A percentile compares a stretch with the other conserved stretches of the same genome.
These are phyloP conservation scores for Onychomys torridus DNA, from an alignment of 2,797 vertebrate species.

Conservation along the genomic window DNA sequence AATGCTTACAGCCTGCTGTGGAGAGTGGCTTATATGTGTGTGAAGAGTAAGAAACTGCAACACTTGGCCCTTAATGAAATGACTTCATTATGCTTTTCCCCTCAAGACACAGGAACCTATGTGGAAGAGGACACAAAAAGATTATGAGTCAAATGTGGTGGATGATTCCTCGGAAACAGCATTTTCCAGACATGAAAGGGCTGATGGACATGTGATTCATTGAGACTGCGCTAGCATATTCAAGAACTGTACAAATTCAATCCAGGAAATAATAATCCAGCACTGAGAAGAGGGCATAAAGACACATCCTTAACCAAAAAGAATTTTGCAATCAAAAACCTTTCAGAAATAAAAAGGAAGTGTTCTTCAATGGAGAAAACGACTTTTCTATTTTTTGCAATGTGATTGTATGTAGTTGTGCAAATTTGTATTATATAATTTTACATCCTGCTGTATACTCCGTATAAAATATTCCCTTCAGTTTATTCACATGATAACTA, in stretches of 20 bases:
- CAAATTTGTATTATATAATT: neutral
- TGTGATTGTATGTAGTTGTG: neutral
- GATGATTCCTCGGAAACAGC: neutral
- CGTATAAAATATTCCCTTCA: neutral
- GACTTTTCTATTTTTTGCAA: neutral
- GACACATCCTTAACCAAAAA: neutral
- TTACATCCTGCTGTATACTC: neutral
- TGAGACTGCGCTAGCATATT: neutral
- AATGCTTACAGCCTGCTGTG: too few species aligned
- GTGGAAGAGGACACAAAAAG: neutral
- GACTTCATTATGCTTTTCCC: neutral
- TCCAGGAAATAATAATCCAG: neutral
- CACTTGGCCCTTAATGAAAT: neutral
- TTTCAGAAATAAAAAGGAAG: neutral
- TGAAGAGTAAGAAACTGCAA: neutral
- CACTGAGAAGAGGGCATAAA: neutral
- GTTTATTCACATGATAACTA: neutral
- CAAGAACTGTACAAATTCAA: neutral
- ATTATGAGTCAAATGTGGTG: neutral
- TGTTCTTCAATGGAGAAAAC: neutral
- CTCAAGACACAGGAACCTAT: neutral
- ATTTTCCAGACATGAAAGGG: neutral
- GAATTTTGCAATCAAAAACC: neutral
- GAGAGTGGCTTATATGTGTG: neutral
- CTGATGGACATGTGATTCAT: neutral